A percentile compares a stretch with the other conserved stretches of the same genome.
phyloP scores from a whole-genome alignment of 1,140 invertebrate species.

The Bombus turneri region DNA sequence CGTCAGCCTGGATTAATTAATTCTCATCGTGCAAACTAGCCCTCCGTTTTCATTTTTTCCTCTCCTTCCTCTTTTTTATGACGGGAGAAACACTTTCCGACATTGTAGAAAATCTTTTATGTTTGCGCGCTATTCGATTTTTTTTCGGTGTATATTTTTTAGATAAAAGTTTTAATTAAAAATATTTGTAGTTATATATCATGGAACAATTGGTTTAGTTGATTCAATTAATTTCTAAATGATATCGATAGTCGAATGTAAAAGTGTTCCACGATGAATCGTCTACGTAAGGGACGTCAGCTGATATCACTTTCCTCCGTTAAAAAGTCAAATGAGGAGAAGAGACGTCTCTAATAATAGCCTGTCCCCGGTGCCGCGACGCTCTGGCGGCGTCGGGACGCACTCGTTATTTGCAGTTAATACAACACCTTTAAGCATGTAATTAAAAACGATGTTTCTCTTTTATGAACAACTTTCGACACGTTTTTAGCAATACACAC shows the following conservation, averaged over 20 bases:
- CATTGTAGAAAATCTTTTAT: background rate
- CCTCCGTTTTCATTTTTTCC: background rate
- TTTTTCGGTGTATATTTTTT: background rate
- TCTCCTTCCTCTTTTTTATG: too few species aligned
- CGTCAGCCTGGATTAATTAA: conserved; percentile 19
- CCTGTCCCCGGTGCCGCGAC: conserved; percentile 57
- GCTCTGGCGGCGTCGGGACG: conserved; percentile 47
- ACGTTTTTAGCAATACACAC: background rate
- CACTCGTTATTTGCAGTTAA: conserved; percentile 36
- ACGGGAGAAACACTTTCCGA: background rate
- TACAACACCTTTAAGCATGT: conserved; percentile 27
- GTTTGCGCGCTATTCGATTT: background rate
- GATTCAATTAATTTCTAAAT: background rate
- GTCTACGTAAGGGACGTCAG: conserved; percentile 49
- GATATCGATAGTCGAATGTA: background rate
- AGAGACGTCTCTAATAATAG: conserved; percentile 66
- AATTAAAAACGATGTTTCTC: conserved; percentile 26
- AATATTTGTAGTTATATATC: background rate
- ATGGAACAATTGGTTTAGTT: background rate
- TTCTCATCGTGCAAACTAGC: conserved; percentile 1
- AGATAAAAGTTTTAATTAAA: background rate
- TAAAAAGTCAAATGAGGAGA: conserved; percentile 61
- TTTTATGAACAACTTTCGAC: background rate
- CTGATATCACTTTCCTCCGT: conserved; percentile 56
- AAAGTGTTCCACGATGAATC: background rate